These are phyloP conservation scores for Bergia sp. DNA, from an alignment of 92 coral and sea anemone species.

Conservation along the genomic window DNA sequence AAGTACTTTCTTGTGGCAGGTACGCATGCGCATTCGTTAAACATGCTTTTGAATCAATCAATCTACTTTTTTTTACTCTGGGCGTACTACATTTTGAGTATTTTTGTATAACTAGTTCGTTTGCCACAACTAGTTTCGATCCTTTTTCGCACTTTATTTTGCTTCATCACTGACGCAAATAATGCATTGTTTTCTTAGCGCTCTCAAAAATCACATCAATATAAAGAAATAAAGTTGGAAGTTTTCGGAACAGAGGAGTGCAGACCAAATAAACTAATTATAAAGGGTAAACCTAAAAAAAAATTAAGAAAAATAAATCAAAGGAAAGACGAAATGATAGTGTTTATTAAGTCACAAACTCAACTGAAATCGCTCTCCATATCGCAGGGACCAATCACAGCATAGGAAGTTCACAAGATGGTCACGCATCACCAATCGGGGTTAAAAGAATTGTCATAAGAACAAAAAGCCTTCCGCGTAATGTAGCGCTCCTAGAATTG, in stretches of 20 bases:
- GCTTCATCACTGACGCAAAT: no score
- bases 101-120: no score
- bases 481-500: neutral
- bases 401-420: neutral
- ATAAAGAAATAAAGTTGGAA: no score
- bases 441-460: neutral
- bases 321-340: no score
- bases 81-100: neutral
- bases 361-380: neutral
- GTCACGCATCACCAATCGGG: neutral
- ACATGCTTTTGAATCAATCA: neutral
- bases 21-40: slow-evolving; percentile 7
- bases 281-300: no score
- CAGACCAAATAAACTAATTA: no score
- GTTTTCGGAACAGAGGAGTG: no score
- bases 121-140: no score
- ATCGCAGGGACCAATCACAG: slow-evolving; percentile 10
- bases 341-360: neutral
- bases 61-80: neutral
- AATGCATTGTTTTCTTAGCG: no score
- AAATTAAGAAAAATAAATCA: no score
- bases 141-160: no score
- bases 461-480: neutral
- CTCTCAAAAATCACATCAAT: no score
- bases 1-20: slow-evolving; percentile 16